Evolutionary conservation across 2,797 vertebrate genomes (phyloP), one percentile per base, ranked within the genome.

Genomic region (Danio aesculapii): DNA sequence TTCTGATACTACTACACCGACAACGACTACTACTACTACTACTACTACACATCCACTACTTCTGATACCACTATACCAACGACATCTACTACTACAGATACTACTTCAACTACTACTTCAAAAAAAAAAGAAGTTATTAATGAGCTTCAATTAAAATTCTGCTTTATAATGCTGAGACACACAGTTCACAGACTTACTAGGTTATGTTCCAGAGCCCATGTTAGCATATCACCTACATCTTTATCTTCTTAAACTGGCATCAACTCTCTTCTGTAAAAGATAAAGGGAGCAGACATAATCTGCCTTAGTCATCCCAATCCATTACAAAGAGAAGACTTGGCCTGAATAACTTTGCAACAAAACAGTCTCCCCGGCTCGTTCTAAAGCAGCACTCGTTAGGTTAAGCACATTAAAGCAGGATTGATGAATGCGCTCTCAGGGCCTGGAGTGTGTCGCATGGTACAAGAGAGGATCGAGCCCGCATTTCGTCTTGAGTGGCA

Each of bases 341-440:
- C 75, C 69, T 43, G 61, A 83, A 83, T 73, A 82, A 77, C 58
- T 77, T 78, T 43, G 19, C 58, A 52, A 72, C 67, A 82, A 47
- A 82, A 77, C 74, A 49, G 66, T 62, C 74, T 76, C 57, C 58
- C 67, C 66, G 66, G 19, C 53, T 73, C 50, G 7, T 80, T 72
- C 39, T 71, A 71, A 71, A 77, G 30, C 67, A 57, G 50, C 53
- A 13, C 81, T 77, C 49, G 61, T 78, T 83, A 74, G 81, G 75
- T 79, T 78, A 74, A 83, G 75, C 81, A 44, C 69, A 77, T 82
- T 82, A 83, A 57, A 68, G 70, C 69, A 61, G 76, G 63, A 83
- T 79, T 75, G 82, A 83, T 83, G 81, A 83, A 17, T 9, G 69
- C 13, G 19, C 19, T 74, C 46, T 58, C 49, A 46, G 41, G 66